Evolutionary conservation across 1,140 invertebrate species (phyloP).

Genomic region (Micrasema longulum): DNA sequence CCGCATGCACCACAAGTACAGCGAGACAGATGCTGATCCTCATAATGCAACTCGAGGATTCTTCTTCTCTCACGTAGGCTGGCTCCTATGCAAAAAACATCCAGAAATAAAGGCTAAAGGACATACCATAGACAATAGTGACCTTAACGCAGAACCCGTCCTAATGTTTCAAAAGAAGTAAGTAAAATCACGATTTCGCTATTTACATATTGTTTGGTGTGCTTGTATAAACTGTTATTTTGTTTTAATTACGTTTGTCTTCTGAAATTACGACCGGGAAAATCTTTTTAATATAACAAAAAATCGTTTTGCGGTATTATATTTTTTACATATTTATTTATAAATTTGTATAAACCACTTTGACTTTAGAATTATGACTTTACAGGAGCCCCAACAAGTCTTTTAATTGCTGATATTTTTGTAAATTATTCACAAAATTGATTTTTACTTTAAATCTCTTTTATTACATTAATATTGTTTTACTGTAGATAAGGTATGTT

Average conservation of each 20-base stretch:
- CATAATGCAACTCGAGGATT: conserved; percentile 79
- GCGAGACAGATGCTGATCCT: conserved; percentile 75
- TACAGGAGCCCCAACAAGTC: too few relatives aligned
- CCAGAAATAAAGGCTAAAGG: conserved; percentile 82
- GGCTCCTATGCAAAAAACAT: conserved; percentile 84
- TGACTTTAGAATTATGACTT: not conserved
- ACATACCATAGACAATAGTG: conserved; percentile 78
- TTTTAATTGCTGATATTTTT: too few relatives aligned
- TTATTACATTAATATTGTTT: too few relatives aligned
- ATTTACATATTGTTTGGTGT: not conserved
- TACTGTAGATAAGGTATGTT: not conserved
- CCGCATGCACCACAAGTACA: conserved; percentile 76
- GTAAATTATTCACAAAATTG: too few relatives aligned
- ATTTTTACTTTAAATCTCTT: too few relatives aligned
- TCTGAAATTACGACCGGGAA: not conserved
- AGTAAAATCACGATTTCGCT: conserved; percentile 29
- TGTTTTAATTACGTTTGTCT: not conserved
- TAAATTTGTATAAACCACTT: not conserved
- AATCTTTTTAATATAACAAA: not conserved
- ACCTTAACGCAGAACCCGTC: conserved; percentile 80
- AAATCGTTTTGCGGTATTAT: not conserved
- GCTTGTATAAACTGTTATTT: not conserved
- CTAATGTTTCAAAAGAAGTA: conserved; percentile 80
- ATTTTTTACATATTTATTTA: not conserved
- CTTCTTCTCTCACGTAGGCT: conserved; percentile 89